Base-by-base conservation (phyloP, 1,140 invertebrate genomes). In the Berghia stephanieae region DNA sequence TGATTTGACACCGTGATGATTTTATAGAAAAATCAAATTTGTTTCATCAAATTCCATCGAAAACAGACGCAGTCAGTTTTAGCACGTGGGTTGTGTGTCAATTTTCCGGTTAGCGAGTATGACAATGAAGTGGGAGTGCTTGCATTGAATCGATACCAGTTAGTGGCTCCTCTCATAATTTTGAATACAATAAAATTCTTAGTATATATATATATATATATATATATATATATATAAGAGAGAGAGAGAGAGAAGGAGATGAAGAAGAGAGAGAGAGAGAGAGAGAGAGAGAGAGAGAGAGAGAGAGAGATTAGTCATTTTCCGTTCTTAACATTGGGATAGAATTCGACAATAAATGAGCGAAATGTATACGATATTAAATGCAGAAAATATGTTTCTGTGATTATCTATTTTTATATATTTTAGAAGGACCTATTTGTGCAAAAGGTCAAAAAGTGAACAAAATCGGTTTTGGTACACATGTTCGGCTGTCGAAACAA, bases 221-320 rank as follows among this genome's bases (percentile, higher is more conserved):
- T 5, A 60, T 0, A 74, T 21, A 74, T 36, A 46, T n/a, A 46
- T 36, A 1, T 24, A 34, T 38, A 38, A 10, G 10, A 16, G 42
- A 18, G 49, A 55, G 27, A 24, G 40, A 71, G 40, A 71, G 40
- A 27, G n/a, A 6, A 24, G 42, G 5, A 24, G 31, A 5, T 10
- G 49, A 16, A n/a, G 38, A n/a, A 55, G 46, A 73, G 27, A 52
- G 71, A 73, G 71, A 49, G 71, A 73, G 46, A 31, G 46, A 73
- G 71, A 73, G 71, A 73, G 44, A 73, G 72, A 75, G 55, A 60
- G 52, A 75, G 38, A 55, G 52, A 75, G 72, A 75, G 72, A 75
- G 57, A 75, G 72, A 75, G 72, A 75, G 72, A 75, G 52, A n/a
- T n/a, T n/a, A n/a, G n/a, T n/a, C n/a, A n/a, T n/a, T n/a, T n/a